Evolutionary conservation across 2,888 invertebrate species (phyloP), one percentile per base, ranked within the genome.

Genomic region (Callyntrura guangdongensis): DNA sequence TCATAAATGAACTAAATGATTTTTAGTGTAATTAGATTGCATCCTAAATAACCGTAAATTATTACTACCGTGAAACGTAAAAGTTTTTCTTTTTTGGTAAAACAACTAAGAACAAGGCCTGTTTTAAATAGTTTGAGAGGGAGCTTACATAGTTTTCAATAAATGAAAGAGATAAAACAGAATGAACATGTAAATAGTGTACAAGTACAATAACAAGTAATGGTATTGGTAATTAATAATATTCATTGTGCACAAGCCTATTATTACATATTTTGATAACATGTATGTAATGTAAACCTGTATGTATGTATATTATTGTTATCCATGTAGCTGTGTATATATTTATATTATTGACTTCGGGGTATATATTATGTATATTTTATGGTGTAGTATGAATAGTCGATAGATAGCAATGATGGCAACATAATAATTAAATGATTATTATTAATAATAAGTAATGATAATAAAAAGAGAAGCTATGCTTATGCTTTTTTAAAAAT

Each of bases 381-480:
- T 36, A 27, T 14, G 6, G 36, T 69, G 22, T 64, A 22, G 25
- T 27, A 67, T 27, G 67, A 20, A 36, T 67, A 67, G 67, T 61
- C 25, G 67, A 67, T 67, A 36, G 1, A 25, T 72, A 72, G 74
- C 49, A 47, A 49, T 49, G 74, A 49, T 47, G 22, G 22, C 74
- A 74, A 72, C 12, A 25, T 45, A 17, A 49, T 74, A 47, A 74
- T 74, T 49, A 49, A 47, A 49, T 74, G 12, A 47, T 25, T 25
- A 64, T 17, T 36, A 74, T 47, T 49, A 36, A 74, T 47, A 72
- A n/a, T 45, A 45, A 67, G 47, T 27, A 72, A 53, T 72, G 56
- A 72, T 85, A 56, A 69, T 72, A 85, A 85, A 69, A 72, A 69
- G 56, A 27, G 22, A 69, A 53, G 84, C 69, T 86, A 61, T 79